phyloP scores from a whole-genome alignment of 1,140 invertebrate genomes.

The Aradophagus sp. region DNA sequence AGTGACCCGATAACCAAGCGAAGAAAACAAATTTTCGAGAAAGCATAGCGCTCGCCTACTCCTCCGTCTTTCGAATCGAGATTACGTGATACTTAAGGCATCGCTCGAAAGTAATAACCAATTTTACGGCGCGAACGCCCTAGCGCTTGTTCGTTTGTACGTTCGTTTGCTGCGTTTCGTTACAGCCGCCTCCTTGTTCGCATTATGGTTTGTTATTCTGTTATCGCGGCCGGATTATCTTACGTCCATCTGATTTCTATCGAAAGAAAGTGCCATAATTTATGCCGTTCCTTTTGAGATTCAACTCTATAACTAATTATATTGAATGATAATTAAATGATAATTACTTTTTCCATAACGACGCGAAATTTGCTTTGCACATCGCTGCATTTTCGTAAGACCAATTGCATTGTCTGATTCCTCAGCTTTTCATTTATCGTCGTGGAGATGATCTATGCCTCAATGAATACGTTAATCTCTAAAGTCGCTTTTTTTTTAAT shows the following conservation, averaged over 20 bases:
- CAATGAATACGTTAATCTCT: too few relatives aligned
- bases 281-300: conserved; percentile 30
- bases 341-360: conserved; percentile 20
- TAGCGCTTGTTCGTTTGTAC: conserved; percentile 20
- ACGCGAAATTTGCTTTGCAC: too few relatives aligned
- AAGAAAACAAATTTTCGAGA: conserved; percentile 59
- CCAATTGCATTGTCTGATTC: too few relatives aligned
- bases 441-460: too few relatives aligned
- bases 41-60: conserved; percentile 55
- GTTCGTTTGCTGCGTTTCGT: conserved; percentile 5
- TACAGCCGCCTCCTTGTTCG: conserved; percentile 29
- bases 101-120: conserved; percentile 51
- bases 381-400: too few relatives aligned
- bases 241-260: conserved; percentile 51
- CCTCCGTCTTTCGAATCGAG: conserved; percentile 51
- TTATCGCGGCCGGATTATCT: conserved; percentile 35
- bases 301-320: conserved; percentile 28
- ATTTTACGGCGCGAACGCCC: conserved; percentile 32
- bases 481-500: too few relatives aligned
- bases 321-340: conserved; percentile 11
- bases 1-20: conserved; percentile 56
- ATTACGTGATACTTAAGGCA: conserved; percentile 57
- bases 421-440: too few relatives aligned
- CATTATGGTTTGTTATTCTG: conserved; percentile 12
- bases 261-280: conserved; percentile 45